Base-by-base conservation (phyloP, 30 jellyfish, hydroid and myxozoan species). In the Thelohanellus kitauei region DNA sequence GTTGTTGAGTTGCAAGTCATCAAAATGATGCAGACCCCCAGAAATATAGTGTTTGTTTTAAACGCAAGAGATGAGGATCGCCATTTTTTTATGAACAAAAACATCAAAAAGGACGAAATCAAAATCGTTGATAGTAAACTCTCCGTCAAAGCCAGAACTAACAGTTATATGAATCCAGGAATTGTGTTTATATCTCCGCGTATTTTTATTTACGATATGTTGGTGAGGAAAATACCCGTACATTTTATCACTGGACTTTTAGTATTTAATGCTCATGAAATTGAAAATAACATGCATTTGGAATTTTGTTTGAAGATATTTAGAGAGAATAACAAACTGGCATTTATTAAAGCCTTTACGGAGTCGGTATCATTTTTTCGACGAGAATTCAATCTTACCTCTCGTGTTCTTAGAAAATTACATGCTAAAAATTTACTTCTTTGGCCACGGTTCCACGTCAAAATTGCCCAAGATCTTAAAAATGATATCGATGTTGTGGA, bases 341-440 rank as follows among this genome's bases (percentile, higher is more conserved):
- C 89, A 12, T 78, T 78, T 44, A 62, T 78, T 52, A 78, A 78
- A 35, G 97, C 82, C 3, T 65, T 78, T 18, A 50, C 90, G 0
- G 88, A 78, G 27, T 51, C 85, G 0, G 89, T 89, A 0, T 56
- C 65, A 0, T 31, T 67, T 8, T 78, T 78, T 41, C 49, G 57
- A 25, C 38, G 75, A n/a, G 88, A 84, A 11, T 78, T 67, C 20
- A 63, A 66, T 48, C 84, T 58, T 12, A 83, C 65, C 15, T 88
- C 64, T 20, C 73, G 80, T 14, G 75, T 78, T 18, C 64, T 78
- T 88, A 45, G 64, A 18, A 69, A 52, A 25, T 37, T 78, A 17
- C 58, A 63, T 39, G 54, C 65, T 11, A 56, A 75, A 23, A 64
- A 78, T 48, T 44, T 78, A 16, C 65, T 41, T 41, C 66, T 78